phyloP scores from a whole-genome alignment of 1,140 invertebrate species.

The Bombus waltoni region DNA sequence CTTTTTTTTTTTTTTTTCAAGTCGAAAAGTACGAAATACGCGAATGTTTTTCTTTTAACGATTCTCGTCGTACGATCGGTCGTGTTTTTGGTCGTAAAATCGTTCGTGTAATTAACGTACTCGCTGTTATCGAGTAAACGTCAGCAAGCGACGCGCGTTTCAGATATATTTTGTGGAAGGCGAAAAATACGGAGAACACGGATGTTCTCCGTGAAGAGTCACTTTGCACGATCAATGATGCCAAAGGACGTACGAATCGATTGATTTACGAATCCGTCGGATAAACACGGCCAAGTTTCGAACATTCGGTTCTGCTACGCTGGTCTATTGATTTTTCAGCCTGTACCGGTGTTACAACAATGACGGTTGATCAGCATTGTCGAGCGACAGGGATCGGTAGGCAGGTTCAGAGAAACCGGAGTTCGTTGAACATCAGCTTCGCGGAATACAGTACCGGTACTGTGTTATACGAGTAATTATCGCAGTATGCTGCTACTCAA shows the following conservation, averaged over 20 bases:
- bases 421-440: slow-evolving; percentile 42
- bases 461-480: not conserved
- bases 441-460: slow-evolving; percentile 6
- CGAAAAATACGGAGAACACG: not conserved
- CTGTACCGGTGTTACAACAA: slow-evolving; percentile 40
- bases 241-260: not conserved
- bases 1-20: too few species aligned
- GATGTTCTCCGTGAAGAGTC: not conserved
- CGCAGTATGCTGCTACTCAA: not conserved
- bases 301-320: slow-evolving; percentile 39
- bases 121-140: not conserved
- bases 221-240: not conserved
- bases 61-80: too few species aligned
- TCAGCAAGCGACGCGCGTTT: not conserved
- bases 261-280: not conserved
- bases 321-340: slow-evolving; percentile 61
- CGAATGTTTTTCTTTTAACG: too few species aligned
- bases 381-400: slow-evolving; percentile 4
- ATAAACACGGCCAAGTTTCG: not conserved
- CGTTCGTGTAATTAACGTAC: too few species aligned
- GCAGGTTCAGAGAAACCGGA: slow-evolving; percentile 10
- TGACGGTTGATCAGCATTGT: slow-evolving; percentile 46
- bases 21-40: too few species aligned
- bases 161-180: not conserved
- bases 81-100: too few species aligned